Evolutionary conservation across 2,113 vertebrate genomes (phyloP), one percentile per base, ranked within the genome.

Genomic region (Pristiophorus japonicus): DNA sequence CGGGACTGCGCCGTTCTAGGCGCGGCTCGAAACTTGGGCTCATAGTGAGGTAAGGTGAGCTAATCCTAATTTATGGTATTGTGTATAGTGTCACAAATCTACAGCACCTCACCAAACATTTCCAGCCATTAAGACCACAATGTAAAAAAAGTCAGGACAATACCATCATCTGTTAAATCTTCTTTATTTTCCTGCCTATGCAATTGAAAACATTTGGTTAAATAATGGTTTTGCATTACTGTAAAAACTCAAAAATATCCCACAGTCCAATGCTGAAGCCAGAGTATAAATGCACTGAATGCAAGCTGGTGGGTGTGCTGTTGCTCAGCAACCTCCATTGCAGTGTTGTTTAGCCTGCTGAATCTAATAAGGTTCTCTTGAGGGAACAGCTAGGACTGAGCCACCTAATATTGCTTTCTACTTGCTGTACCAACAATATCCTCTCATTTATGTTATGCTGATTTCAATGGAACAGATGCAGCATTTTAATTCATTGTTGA

Each of bases 321-420:
- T 94, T 94, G 91, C 92, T 94, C 20, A 67, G 92, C 92, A 94
- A 67, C 92, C 38, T 47, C 38, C 24, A 67, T 67, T 94, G 67
- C 38, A 94, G 22, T 24, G 92, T 47, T 94, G 65, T 94, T 65
- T 66, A 47, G 92, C 12, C 42, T 94, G 38, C n/a, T 94, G 45
- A 67, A 45, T 45, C 65, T 47, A 94, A 94, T 67, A 67, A 22
- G 65, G 22, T 30, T 67, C 47, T 66, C 63, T 67, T 94, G 22
- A 47, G 92, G 62, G 92, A 94, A 94, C 38, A 94, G 42, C 8
- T 67, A 42, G 38, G 42, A 94, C 10, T 30, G 62, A 65, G 62
- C 63, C 92, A 67, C 92, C 65, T 51, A 51, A 94, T 47, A 67
- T 47, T 70, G 30, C 45, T 47, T 94, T 93, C 14, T 93, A 93